phyloP scores from a whole-genome alignment of 2,113 vertebrate genomes.

The Lichenostomus cassidix region DNA sequence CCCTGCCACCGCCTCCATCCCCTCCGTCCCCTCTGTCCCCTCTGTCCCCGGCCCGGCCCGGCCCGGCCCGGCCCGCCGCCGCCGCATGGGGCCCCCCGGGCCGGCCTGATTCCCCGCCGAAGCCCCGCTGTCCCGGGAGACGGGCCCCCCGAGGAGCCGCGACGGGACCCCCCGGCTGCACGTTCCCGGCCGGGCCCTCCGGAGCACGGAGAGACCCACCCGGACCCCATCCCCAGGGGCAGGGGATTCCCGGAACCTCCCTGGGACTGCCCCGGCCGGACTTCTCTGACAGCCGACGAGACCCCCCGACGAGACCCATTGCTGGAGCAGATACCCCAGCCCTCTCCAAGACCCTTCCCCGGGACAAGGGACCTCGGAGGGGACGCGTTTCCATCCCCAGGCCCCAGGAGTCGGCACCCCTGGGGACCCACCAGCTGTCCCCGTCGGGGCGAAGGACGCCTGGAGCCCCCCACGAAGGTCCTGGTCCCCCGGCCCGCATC shows the following conservation, averaged over 20 bases:
- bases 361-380: neutral
- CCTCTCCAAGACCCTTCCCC: neutral
- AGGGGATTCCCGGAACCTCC: neutral
- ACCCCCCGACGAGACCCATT: neutral
- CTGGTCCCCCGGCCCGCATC: neutral
- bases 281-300: neutral
- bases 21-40: neutral
- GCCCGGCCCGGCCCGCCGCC: neutral
- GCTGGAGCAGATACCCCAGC: neutral
- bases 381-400: neutral
- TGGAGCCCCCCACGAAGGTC: neutral
- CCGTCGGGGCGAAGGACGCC: neutral
- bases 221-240: neutral
- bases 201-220: neutral
- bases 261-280: neutral
- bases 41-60: neutral
- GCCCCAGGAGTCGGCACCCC: neutral
- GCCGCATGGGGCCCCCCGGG: conserved; percentile 33
- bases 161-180: neutral
- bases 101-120: neutral
- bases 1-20: neutral
- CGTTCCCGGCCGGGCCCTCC: neutral
- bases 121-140: neutral
- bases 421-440: neutral
- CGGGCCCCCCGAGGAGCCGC: neutral